phyloP scores from a whole-genome alignment of 2,113 vertebrate species.

The Pagrus major region DNA sequence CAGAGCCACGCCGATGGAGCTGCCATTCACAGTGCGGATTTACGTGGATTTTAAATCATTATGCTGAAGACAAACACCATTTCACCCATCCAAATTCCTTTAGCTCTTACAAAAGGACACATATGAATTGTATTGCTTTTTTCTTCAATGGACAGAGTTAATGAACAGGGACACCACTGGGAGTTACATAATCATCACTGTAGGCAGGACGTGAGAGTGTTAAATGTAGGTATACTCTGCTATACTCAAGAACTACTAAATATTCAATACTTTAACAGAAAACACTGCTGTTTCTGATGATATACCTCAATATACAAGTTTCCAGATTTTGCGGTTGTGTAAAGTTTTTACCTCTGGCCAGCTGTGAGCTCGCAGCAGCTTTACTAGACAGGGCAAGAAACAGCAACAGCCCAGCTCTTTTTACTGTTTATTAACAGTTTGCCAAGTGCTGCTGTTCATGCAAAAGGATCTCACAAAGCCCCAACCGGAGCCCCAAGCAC shows the following conservation, averaged over 20 bases:
- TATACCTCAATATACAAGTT: background rate
- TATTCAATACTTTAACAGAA: background rate
- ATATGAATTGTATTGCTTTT: slow-evolving; percentile 41
- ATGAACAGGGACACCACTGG: slow-evolving; percentile 34
- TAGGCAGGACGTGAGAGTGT: background rate
- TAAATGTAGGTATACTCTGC: slow-evolving; percentile 4
- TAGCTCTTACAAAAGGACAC: slow-evolving; percentile 43
- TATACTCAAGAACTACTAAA: background rate
- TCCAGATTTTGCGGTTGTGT: background rate
- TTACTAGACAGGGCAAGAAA: slow-evolving; percentile 12
- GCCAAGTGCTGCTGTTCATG: slow-evolving; percentile 48
- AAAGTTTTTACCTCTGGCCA: slow-evolving; percentile 2
- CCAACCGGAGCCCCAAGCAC: slow-evolving; percentile 37
- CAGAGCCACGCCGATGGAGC: slow-evolving; percentile 51
- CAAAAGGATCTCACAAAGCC: slow-evolving; percentile 29
- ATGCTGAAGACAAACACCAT: slow-evolving; percentile 42
- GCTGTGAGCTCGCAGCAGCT: slow-evolving; percentile 13
- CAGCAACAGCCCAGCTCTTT: slow-evolving; percentile 7
- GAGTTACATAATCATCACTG: slow-evolving; percentile 10
- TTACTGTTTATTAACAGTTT: slow-evolving; percentile 56
- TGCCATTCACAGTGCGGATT: slow-evolving; percentile 59
- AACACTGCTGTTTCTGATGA: slow-evolving; percentile 25
- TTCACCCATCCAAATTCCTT: slow-evolving; percentile 47
- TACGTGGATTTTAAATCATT: slow-evolving; percentile 62
- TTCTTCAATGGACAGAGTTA: slow-evolving; percentile 40